Conservation (phyloP, 2,113 vertebrate species). For the Poecilia latipinna region DNA sequence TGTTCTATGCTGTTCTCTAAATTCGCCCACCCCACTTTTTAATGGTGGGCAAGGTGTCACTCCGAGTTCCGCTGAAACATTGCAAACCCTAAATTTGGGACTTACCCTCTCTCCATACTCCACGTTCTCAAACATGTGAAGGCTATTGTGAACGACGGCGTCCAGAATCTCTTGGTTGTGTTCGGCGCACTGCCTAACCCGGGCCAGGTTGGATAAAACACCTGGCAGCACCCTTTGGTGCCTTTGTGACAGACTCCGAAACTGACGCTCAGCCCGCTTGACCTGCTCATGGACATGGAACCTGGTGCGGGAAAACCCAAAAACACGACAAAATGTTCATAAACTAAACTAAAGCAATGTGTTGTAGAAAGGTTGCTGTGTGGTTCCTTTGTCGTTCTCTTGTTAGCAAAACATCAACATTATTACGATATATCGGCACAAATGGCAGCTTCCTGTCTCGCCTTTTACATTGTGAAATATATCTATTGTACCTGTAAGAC, state of each 20-base stretch:
- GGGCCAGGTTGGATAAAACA: constrained; percentile 88
- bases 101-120: constrained; percentile 93
- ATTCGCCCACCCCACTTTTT: no score
- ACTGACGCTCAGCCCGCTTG: constrained; percentile 92
- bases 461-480: neutral
- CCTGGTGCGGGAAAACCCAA: constrained; percentile 75
- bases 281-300: constrained; percentile 91
- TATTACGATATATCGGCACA: neutral
- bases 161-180: constrained; percentile 93
- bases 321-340: neutral
- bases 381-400: neutral
- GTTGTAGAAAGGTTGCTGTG: no score
- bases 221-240: constrained; percentile 90
- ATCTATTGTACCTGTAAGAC: constrained; percentile 88
- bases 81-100: constrained; percentile 17
- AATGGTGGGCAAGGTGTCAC: no score
- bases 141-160: constrained; percentile 91
- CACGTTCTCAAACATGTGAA: constrained; percentile 98
- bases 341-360: neutral
- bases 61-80: neutral
- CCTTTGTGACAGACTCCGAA: constrained; percentile 85
- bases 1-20: no score
- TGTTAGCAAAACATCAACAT: neutral
- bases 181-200: constrained; percentile 89
- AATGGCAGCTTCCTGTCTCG: neutral